These are phyloP conservation scores for Periplaneta americana DNA, from an alignment of 1,140 invertebrate species.

Conservation along the genomic window DNA sequence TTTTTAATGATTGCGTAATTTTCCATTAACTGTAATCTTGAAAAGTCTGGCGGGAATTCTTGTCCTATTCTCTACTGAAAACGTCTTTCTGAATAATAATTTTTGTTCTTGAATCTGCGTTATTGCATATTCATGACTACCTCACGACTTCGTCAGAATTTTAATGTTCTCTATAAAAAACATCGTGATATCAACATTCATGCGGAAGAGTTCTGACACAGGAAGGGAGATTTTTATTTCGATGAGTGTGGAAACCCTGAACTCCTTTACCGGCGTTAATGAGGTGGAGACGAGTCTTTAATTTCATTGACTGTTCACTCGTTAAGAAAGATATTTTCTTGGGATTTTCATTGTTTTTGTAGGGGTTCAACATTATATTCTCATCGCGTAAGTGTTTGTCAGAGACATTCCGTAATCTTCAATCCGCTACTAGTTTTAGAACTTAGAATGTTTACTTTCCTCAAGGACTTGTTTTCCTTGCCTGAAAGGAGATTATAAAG, in stretches of 20 bases:
- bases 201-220: background rate
- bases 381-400: too few relatives aligned
- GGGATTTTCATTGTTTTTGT: background rate
- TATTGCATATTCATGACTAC: background rate
- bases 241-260: background rate
- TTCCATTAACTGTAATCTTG: background rate
- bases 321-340: background rate
- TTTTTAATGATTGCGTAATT: background rate
- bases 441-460: too few relatives aligned
- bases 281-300: background rate
- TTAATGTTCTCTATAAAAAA: background rate
- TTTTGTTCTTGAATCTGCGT: background rate
- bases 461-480: too few relatives aligned
- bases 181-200: background rate
- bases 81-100: background rate
- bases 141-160: background rate
- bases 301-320: background rate
- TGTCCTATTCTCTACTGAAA: too few relatives aligned
- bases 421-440: too few relatives aligned
- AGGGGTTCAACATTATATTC: too few relatives aligned
- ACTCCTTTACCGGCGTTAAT: background rate
- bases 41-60: too few relatives aligned
- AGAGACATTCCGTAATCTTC: too few relatives aligned
- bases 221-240: too few relatives aligned
- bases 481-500: too few relatives aligned